These are phyloP conservation scores for Ormyrus thymus DNA, from an alignment of 2,888 invertebrate genomes.

Conservation along the genomic window DNA sequence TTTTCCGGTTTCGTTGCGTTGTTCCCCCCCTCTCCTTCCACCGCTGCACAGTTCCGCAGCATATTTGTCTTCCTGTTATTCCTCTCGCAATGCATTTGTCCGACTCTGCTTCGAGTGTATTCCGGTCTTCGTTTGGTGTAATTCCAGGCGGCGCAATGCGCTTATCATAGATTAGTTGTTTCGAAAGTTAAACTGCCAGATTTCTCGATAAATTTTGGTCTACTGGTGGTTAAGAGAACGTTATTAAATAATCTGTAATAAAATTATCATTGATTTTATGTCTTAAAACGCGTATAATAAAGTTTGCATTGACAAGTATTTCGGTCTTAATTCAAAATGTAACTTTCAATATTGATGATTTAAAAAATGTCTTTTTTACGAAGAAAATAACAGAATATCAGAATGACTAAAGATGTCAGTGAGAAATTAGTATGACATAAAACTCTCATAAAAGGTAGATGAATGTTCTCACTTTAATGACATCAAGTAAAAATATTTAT, in stretches of 20 bases:
- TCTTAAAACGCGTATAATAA: too few relatives aligned
- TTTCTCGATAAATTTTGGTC: neutral
- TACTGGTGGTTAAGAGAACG: neutral
- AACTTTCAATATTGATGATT: too few relatives aligned
- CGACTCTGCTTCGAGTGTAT: neutral
- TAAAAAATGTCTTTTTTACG: too few relatives aligned
- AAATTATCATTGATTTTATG: too few relatives aligned
- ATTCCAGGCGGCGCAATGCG: neutral
- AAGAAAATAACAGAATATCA: too few relatives aligned
- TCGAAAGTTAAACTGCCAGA: neutral
- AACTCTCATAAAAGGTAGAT: too few relatives aligned
- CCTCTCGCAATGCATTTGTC: neutral
- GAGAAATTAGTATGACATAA: too few relatives aligned
- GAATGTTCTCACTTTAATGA: too few relatives aligned
- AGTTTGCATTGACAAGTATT: too few relatives aligned
- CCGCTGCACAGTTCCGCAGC: neutral
- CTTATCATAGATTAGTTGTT: conserved; percentile 20
- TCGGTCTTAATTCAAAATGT: too few relatives aligned
- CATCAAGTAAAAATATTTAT: too few relatives aligned
- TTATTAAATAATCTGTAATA: neutral
- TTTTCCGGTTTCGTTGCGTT: neutral
- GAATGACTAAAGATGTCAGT: too few relatives aligned
- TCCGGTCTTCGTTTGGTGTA: neutral
- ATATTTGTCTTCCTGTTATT: conserved; percentile 13
- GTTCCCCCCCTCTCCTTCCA: neutral